A percentile compares a stretch with the other conserved stretches of the same genome.
Evolutionary conservation across 2,113 vertebrate species (phyloP).

Genomic region (Ptyas mucosa): DNA sequence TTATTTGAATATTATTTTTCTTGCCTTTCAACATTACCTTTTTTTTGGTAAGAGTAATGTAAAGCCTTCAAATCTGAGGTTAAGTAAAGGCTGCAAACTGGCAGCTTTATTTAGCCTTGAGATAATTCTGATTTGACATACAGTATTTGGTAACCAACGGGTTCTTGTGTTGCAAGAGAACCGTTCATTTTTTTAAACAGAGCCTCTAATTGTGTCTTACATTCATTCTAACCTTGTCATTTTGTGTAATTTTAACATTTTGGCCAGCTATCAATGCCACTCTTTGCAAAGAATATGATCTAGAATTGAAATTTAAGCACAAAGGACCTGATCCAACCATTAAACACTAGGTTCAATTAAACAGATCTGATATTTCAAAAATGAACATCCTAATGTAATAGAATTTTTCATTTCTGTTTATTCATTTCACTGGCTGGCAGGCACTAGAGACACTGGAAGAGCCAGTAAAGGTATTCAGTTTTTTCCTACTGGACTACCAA

Average conservation of each 20-base stretch:
- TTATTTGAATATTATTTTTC: neutral
- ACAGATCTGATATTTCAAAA: neutral
- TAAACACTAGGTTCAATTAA: neutral
- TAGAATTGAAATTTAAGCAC: neutral
- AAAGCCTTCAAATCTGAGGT: neutral
- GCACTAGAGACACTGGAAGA: neutral
- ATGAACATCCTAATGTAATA: neutral
- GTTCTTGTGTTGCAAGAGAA: neutral
- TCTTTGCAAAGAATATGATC: neutral
- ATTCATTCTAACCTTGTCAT: neutral
- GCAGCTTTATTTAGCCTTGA: neutral
- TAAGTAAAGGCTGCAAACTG: neutral
- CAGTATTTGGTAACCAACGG: neutral
- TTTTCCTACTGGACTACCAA: neutral
- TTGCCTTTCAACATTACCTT: neutral
- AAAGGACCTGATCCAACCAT: neutral
- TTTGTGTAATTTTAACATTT: conserved; percentile 7
- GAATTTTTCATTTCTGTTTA: neutral
- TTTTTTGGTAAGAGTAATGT: neutral
- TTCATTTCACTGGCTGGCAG: neutral
- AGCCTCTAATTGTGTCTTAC: neutral
- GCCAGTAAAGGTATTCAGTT: neutral
- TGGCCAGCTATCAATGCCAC: neutral
- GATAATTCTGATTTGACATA: neutral
- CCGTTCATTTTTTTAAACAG: neutral